Evolutionary conservation across 92 coral and sea anemone genomes (phyloP).

Genomic region (Zoanthus sociatus): DNA sequence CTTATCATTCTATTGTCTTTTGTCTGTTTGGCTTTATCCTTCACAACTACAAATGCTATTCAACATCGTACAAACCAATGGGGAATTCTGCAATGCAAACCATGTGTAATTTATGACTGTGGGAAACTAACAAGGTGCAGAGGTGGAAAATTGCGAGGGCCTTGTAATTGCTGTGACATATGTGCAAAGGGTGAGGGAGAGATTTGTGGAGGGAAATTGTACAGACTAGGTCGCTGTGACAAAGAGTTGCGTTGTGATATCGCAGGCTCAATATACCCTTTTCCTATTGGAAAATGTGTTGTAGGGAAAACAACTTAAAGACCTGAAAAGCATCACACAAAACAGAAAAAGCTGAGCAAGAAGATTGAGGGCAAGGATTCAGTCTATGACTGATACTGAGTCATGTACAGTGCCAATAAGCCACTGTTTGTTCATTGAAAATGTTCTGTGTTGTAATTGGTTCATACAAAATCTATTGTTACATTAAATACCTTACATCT

Average conservation of each 20-base stretch:
- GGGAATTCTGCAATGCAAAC: slow-evolving; percentile 37
- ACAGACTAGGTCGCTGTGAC: slow-evolving; percentile 63
- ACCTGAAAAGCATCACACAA: not conserved
- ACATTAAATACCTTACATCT: too few relatives aligned
- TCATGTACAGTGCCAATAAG: too few relatives aligned
- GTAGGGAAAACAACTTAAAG: not conserved
- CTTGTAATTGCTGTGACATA: slow-evolving; percentile 70
- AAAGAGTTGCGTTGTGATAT: slow-evolving; percentile 56
- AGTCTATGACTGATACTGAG: too few relatives aligned
- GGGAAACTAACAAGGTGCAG: slow-evolving; percentile 52
- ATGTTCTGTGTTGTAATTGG: too few relatives aligned
- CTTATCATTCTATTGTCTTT: not conserved
- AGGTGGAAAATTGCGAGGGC: slow-evolving; percentile 63
- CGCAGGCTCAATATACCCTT: slow-evolving; percentile 29
- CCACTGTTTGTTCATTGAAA: too few relatives aligned
- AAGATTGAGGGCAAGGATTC: too few relatives aligned
- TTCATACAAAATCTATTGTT: too few relatives aligned
- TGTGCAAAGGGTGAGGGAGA: slow-evolving; percentile 69
- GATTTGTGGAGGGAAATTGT: slow-evolving; percentile 67
- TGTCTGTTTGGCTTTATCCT: not conserved
- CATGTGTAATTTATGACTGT: slow-evolving; percentile 41
- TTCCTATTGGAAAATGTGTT: slow-evolving; percentile 63
- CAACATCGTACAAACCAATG: not conserved
- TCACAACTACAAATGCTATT: not conserved
- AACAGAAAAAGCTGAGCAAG: not conserved